Evolutionary conservation across 2,113 vertebrate genomes (phyloP).

Genomic region (Athene noctua): DNA sequence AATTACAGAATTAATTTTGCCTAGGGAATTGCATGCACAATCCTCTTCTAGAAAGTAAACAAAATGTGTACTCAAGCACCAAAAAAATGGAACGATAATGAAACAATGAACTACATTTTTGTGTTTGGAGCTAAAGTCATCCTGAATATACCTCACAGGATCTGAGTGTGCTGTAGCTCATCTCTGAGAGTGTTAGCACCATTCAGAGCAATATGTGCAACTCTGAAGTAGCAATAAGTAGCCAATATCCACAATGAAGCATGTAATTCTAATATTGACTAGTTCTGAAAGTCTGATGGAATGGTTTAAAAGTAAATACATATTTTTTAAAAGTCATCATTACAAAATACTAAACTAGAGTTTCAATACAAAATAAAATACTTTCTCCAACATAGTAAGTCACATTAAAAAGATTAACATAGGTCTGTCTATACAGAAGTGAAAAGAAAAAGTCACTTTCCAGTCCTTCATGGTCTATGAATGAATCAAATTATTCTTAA

Average conservation of each 20-base stretch:
- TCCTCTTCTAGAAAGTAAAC: neutral
- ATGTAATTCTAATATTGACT: neutral
- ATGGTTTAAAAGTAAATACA: neutral
- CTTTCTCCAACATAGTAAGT: neutral
- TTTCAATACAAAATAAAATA: neutral
- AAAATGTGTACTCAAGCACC: neutral
- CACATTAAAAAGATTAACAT: neutral
- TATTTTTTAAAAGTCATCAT: neutral
- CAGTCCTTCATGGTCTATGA: neutral
- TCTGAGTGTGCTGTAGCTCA: neutral
- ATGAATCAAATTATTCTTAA: neutral
- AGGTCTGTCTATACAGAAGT: neutral
- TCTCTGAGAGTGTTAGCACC: neutral
- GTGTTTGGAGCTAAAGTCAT: neutral
- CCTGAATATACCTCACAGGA: neutral
- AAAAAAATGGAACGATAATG: neutral
- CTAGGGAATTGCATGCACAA: neutral
- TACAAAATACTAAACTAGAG: neutral
- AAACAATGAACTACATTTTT: neutral
- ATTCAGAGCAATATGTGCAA: neutral
- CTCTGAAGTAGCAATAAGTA: neutral
- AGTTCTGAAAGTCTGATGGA: neutral
- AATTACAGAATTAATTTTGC: neutral
- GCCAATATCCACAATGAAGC: neutral
- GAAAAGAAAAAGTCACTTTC: neutral